These are phyloP conservation scores for Merluccius polli DNA, from an alignment of 2,797 vertebrate genomes.

Conservation along the genomic window DNA sequence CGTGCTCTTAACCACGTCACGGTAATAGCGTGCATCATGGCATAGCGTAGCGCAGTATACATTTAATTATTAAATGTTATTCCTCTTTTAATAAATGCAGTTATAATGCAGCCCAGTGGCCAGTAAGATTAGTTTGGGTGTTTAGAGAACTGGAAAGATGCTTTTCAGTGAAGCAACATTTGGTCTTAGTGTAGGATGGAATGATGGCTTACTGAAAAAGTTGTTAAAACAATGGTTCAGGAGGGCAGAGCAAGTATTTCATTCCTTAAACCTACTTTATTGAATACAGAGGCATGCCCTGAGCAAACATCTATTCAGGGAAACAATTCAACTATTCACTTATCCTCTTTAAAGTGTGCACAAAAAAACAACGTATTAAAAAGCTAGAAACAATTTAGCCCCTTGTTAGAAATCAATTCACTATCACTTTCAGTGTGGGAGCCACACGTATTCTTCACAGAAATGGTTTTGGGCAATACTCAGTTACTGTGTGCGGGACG, in stretches of 20 bases:
- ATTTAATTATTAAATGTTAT: not conserved
- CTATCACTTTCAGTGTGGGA: not conserved
- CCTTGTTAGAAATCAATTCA: not conserved
- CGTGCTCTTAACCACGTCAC: not conserved
- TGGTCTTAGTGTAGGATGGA: not conserved
- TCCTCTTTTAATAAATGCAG: not conserved
- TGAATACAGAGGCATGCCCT: conserved; percentile 2
- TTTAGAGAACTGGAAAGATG: not conserved
- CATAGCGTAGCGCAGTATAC: too few species aligned
- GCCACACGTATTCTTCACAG: conserved; percentile 32
- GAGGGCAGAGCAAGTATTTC: not conserved
- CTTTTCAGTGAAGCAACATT: not conserved
- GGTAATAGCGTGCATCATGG: not conserved
- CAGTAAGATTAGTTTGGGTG: not conserved
- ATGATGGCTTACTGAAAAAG: not conserved
- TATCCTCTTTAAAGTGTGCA: not conserved
- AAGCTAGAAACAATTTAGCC: not conserved
- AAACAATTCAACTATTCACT: not conserved
- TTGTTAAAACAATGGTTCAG: not conserved
- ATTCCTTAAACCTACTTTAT: not conserved
- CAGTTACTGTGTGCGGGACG: conserved; percentile 32
- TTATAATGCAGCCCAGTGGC: not conserved
- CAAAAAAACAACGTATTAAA: not conserved
- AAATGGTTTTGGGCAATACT: conserved; percentile 37
- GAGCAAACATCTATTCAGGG: not conserved